These are phyloP conservation scores for Ophioderma brevispina DNA, from an alignment of 35 echinoderm and acorn worm species.

Conservation along the genomic window DNA sequence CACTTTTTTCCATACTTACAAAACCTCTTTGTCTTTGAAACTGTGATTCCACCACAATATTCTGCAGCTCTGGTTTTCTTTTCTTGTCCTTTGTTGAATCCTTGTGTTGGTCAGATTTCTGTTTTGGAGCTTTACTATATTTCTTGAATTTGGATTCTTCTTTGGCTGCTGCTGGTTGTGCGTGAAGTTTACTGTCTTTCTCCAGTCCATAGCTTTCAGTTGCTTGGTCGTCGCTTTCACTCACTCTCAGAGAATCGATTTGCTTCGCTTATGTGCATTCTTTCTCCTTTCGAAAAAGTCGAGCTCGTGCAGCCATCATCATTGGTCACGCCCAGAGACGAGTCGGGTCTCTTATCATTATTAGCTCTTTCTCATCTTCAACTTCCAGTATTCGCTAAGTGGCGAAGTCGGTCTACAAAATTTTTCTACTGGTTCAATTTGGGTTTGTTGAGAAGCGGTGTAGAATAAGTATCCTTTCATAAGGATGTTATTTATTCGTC, in stretches of 20 bases:
- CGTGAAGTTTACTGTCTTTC: no score
- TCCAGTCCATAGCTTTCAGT: no score
- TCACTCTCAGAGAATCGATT: neutral
- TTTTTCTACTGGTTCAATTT: neutral
- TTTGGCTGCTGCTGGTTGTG: no score
- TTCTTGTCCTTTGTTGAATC: no score
- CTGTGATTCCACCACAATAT: no score
- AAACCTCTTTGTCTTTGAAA: no score
- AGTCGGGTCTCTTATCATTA: slow-evolving; percentile 65
- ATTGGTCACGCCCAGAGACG: slow-evolving; percentile 19
- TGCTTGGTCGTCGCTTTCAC: slow-evolving; percentile 44
- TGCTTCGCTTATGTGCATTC: neutral
- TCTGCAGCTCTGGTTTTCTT: no score
- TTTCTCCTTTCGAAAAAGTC: slow-evolving; percentile 17
- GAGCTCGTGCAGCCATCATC: neutral
- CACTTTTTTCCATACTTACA: no score
- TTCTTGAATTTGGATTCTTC: no score
- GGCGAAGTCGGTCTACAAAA: slow-evolving; percentile 10
- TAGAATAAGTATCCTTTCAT: slow-evolving; percentile 46
- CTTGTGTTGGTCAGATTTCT: no score
- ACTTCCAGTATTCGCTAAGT: slow-evolving; percentile 46
- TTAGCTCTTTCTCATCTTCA: neutral
- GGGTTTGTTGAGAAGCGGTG: neutral
- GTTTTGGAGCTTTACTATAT: no score
- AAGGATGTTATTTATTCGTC: slow-evolving; percentile 15